A percentile compares a stretch with the other conserved stretches of the same genome.
Conservation (phyloP, 1,140 invertebrate genomes). For the Linepithema humile region DNA sequence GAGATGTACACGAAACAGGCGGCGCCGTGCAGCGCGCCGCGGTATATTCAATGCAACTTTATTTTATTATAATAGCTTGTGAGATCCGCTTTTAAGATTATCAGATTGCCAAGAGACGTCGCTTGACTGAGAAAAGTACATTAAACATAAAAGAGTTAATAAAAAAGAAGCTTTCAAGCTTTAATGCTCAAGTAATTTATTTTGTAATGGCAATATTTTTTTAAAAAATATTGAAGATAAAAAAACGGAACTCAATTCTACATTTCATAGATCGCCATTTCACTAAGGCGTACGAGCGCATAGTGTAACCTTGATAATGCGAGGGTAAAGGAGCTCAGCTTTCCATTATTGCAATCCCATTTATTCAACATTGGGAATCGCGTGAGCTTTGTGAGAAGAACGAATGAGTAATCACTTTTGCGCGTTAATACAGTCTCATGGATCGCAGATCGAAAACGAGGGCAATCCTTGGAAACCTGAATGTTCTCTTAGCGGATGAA, state of each 20-base stretch:
- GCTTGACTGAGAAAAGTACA: neutral
- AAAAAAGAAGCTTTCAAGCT: neutral
- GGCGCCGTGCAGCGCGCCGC: neutral
- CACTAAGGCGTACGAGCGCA: neutral
- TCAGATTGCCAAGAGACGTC: neutral
- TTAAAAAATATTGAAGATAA: conserved; percentile 13
- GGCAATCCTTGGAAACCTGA: neutral
- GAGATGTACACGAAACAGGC: neutral
- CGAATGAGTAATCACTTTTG: conserved; percentile 13
- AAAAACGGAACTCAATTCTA: neutral
- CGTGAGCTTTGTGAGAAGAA: neutral
- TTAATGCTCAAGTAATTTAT: neutral
- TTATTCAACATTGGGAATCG: conserved; percentile 6
- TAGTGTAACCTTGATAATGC: neutral
- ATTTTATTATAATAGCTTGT: neutral
- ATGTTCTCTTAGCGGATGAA: neutral
- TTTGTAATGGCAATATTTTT: neutral
- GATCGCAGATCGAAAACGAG: neutral
- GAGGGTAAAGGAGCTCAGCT: neutral
- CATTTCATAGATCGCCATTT: neutral
- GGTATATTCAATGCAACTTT: neutral
- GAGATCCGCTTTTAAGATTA: neutral
- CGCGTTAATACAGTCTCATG: neutral
- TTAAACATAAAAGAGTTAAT: neutral
- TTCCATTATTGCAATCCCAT: neutral